Base-by-base conservation (phyloP, 2,888 invertebrate species). In the Tinea pellionella region DNA sequence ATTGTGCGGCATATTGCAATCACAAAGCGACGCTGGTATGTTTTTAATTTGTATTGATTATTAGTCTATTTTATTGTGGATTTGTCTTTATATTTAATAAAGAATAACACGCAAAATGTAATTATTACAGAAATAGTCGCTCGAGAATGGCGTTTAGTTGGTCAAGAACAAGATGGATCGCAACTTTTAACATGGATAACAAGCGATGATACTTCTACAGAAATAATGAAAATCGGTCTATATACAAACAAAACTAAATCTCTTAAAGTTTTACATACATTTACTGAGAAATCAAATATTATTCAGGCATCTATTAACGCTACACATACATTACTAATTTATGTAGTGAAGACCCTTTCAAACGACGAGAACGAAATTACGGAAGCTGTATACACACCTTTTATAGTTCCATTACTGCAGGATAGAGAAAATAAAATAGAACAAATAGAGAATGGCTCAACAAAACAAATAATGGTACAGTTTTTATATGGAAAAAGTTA, bases 301-400 rank as follows among this genome's bases (percentile, higher is more conserved):
- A 91, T 94, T 64, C 95, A 96, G 80, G 95, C 94, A 12, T 92
- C 94, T 3, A 89, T 95, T 3, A 95, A 95, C 71, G 89, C 89
- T 63, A 89, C 89, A 59, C 89, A 89, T 60, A 91, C 91, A 1
- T 75, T 94, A 61, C 72, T 95, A 51, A 91, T 91, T 1, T 94
- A 91, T 74, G 90, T 94, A 24, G 85, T 89, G 0, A 94, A 94
- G 72, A 79, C 82, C 60, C 71, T 84, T 55, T 69, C 75, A 13
- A 68, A 65, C 63, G 78, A 78, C 7, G 69, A 74, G 47, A 67
- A 69, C 58, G 74, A 73, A 8, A 64, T 69, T 0, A 76, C 74
- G 53, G 80, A 81, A 24, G 68, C 64, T 4, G 68, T 89, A 13
- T 94, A 94, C 66, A 89, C 89, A 65, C 90, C 93, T 7, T 91